Conservation (phyloP, 92 coral and sea anemone species). For the Siderastrea radians region DNA sequence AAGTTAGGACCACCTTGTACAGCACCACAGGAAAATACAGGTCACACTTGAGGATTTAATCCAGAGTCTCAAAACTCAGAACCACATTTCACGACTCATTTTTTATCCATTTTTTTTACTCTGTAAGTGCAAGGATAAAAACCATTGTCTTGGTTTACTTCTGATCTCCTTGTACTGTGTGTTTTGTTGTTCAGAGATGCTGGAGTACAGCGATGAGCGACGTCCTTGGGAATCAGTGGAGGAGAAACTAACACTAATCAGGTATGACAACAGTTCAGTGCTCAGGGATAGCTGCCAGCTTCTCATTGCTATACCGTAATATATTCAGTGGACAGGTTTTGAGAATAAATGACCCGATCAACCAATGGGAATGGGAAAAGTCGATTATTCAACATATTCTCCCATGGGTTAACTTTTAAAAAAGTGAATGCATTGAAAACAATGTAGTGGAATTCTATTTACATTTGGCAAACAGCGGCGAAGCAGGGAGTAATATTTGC, state of each 20-base stretch:
- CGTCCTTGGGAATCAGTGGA: conserved; percentile 90
- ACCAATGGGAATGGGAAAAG: background rate
- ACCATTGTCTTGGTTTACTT: too few species aligned
- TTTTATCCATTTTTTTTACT: too few species aligned
- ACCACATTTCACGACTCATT: background rate
- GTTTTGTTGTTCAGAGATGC: conserved; percentile 53
- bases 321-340: background rate
- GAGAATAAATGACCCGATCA: background rate
- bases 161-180: too few species aligned
- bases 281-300: background rate
- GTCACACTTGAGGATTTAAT: too few species aligned
- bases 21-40: too few species aligned
- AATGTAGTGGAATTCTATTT: too few species aligned
- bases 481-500: too few species aligned
- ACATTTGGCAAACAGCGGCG: too few species aligned
- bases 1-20: too few species aligned
- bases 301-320: background rate
- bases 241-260: conserved; percentile 75
- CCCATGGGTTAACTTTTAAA: too few species aligned
- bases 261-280: conserved; percentile 38
- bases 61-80: background rate
- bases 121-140: too few species aligned
- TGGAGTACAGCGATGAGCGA: conserved; percentile 86
- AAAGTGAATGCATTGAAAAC: background rate
- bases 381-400: background rate